Evolutionary conservation across 2,113 vertebrate species (phyloP), one percentile per base, ranked within the genome.

Genomic region (Apaloderma vittatum): DNA sequence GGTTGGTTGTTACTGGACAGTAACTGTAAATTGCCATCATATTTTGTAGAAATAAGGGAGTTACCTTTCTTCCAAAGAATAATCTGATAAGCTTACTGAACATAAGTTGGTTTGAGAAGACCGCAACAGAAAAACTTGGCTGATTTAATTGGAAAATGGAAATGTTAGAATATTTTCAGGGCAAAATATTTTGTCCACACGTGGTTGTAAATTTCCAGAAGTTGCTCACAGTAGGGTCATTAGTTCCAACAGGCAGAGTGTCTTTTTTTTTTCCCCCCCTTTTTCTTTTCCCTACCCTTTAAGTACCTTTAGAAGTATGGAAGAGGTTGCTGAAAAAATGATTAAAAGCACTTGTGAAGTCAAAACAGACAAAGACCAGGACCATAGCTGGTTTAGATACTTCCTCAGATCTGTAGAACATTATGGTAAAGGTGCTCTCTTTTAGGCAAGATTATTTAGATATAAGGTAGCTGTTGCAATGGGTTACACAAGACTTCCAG

Each of bases 401-500:
- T 80, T 84, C 45, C 27, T 94, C 46, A 34, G 22, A 58, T 59
- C 26, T 65, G 70, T 36, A 78, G 77, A 65, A 6, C 15, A 9
- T 10, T 0, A 1, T 5, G 12, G 15, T n/a, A 43, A 68, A 82
- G 58, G 12, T 88, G 78, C 51, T 66, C 71, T 76, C 10, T 73
- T 88, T 93, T 46, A 82, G 90, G 37, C 27, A 83, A 71, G 71
- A 49, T 93, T 94, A 72, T n/a, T 29, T 82, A 54, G 68, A 49
- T 87, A 34, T 78, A 17, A 62, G 62, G 87, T 96, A 91, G 34
- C 77, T 96, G 66, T 45, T 90, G 87, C 92, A 93, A 81, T 46
- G 45, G 14, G 18, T 96, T 96, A 15, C 90, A 70, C 92, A 96
- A 96, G 77, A 43, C 36, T 89, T 92, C 36, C 63, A 93, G 81